Evolutionary conservation across 2,797 vertebrate genomes (phyloP).

Genomic region (Poecile montanus): DNA sequence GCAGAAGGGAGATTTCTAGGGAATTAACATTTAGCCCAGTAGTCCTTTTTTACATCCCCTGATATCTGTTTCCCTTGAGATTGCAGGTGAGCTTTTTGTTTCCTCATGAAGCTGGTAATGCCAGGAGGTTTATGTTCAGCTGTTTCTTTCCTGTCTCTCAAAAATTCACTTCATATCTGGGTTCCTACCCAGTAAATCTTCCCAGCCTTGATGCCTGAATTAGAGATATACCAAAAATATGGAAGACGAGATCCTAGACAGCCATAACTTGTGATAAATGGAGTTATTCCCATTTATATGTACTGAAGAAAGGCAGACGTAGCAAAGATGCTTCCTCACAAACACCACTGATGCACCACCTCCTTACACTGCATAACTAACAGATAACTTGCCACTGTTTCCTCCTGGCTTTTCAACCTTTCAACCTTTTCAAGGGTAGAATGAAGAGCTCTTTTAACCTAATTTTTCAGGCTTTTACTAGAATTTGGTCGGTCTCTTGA

Average conservation of each 20-base stretch:
- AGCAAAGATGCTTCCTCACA: not conserved
- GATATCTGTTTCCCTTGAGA: not conserved
- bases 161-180: not conserved
- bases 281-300: not conserved
- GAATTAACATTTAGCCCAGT: not conserved
- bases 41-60: not conserved
- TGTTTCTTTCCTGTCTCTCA: not conserved
- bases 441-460: not conserved
- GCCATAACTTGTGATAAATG: not conserved
- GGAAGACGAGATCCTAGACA: not conserved
- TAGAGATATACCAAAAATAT: not conserved
- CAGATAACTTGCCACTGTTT: not conserved
- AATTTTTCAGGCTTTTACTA: not conserved
- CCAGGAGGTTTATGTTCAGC: not conserved
- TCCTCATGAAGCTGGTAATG: not conserved
- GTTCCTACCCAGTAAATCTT: not conserved
- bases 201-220: not conserved
- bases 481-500: not conserved
- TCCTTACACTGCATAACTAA: not conserved
- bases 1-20: not conserved
- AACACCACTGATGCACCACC: not conserved
- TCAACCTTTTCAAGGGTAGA: not conserved
- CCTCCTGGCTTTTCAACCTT: not conserved
- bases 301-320: not conserved
- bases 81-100: not conserved